A percentile compares a stretch with the other conserved stretches of the same genome.
Evolutionary conservation across 2,888 invertebrate species (phyloP).

Genomic region (Diarsia brunnea): DNA sequence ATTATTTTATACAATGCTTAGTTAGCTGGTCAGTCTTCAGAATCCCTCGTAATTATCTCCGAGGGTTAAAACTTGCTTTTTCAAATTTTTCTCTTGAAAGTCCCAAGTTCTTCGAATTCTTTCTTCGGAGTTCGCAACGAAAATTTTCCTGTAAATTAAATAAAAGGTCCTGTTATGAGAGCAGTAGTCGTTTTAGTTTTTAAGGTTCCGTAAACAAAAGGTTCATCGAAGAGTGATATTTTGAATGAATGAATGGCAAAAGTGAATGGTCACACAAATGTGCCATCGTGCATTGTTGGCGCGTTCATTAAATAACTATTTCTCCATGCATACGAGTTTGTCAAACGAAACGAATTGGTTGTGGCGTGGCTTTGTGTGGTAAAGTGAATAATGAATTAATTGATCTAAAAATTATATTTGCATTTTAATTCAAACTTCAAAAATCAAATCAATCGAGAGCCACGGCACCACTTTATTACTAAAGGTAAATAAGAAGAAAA

Average conservation of each 20-base stretch:
- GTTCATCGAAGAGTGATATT: conserved; percentile 5
- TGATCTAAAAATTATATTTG: too few species aligned
- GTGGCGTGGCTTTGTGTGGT: too few species aligned
- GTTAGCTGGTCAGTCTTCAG: conserved; percentile 59
- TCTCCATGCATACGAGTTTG: too few species aligned
- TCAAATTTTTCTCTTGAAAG: conserved; percentile 29
- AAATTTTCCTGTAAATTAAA: conserved; percentile 59
- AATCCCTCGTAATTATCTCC: conserved; percentile 38
- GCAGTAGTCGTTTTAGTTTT: conserved; percentile 37
- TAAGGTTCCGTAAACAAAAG: conserved; percentile 33
- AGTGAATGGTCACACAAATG: too few species aligned
- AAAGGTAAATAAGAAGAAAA: not conserved
- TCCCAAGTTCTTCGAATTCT: conserved; percentile 44
- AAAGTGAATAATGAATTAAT: too few species aligned
- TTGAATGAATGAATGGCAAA: too few species aligned
- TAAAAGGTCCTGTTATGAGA: conserved; percentile 37
- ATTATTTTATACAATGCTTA: conserved; percentile 42
- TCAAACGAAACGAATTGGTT: too few species aligned
- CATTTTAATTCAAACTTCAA: not conserved
- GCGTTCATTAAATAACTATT: too few species aligned
- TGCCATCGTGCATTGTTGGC: too few species aligned
- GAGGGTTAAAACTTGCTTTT: conserved; percentile 37
- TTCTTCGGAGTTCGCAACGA: conserved; percentile 33
- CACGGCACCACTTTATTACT: not conserved
- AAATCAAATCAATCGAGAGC: not conserved